These are phyloP conservation scores for Pogonomyrmex barbatus DNA, from an alignment of 1,140 invertebrate genomes.

Conservation along the genomic window DNA sequence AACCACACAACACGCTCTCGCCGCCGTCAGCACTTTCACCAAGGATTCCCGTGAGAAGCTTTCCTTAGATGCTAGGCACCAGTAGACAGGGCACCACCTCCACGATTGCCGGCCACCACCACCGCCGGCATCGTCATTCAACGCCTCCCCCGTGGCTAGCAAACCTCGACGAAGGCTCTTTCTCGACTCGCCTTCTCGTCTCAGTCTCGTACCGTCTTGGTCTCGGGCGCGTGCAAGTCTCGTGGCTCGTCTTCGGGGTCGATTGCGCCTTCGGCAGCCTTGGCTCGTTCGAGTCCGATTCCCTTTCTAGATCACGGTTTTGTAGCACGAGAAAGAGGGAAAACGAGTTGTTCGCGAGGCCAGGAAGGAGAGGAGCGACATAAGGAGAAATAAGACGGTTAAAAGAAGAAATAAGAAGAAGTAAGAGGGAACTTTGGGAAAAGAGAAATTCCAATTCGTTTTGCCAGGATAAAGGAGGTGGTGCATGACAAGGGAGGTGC, in stretches of 20 bases:
- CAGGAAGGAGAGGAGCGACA: background rate
- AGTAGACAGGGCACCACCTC: conserved; percentile 60
- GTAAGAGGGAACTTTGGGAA: background rate
- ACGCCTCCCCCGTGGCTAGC: conserved; percentile 48
- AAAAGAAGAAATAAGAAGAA: too few relatives aligned
- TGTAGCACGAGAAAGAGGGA: background rate
- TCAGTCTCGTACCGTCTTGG: conserved; percentile 74
- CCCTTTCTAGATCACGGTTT: conserved; percentile 31
- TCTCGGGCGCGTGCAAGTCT: conserved; percentile 47
- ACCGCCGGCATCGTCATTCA: conserved; percentile 9
- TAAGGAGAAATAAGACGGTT: background rate
- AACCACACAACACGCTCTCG: conserved; percentile 18
- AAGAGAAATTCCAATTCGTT: background rate
- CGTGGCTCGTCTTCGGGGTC: conserved; percentile 25
- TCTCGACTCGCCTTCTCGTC: conserved; percentile 57
- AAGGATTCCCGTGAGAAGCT: conserved; percentile 56
- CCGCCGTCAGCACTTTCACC: conserved; percentile 68
- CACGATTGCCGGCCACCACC: conserved; percentile 12
- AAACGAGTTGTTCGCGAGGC: conserved; percentile 13
- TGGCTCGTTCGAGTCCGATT: conserved; percentile 8
- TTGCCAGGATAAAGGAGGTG: background rate
- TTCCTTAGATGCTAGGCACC: conserved; percentile 53
- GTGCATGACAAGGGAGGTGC: background rate
- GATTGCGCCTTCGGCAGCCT: conserved; percentile 10
- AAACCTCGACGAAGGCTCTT: conserved; percentile 69